phyloP scores from a whole-genome alignment of 2,113 vertebrate species.

The Eira barbara region DNA sequence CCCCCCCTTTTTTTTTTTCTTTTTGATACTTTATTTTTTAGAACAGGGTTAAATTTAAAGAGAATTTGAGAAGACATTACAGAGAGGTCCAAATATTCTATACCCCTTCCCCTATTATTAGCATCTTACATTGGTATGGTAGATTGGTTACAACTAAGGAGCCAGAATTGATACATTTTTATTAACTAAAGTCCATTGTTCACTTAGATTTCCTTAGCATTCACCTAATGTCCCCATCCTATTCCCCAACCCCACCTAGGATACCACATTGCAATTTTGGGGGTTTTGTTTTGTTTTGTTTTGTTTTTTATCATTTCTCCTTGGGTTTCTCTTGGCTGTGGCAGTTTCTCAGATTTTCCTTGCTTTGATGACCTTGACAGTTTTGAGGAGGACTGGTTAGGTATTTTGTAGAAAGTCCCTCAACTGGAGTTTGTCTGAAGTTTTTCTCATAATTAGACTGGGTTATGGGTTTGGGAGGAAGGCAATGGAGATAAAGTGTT shows the following conservation, averaged over 20 bases:
- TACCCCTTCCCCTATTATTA: neutral
- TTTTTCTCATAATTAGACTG: neutral
- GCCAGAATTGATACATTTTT: neutral
- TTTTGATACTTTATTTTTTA: neutral
- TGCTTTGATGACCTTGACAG: neutral
- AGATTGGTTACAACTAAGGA: neutral
- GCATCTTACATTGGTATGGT: neutral
- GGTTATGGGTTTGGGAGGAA: neutral
- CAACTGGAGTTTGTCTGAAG: neutral
- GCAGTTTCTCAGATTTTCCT: neutral
- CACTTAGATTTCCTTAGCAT: neutral
- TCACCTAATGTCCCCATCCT: neutral
- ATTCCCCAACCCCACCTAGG: neutral
- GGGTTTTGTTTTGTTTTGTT: neutral
- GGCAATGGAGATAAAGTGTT: neutral
- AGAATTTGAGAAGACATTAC: neutral
- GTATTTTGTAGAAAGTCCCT: neutral
- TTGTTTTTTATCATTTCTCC: fast-evolving
- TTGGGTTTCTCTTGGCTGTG: neutral
- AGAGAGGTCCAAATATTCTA: neutral
- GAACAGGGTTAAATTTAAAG: neutral
- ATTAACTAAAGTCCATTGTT: neutral
- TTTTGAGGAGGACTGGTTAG: neutral
- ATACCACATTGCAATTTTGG: neutral
- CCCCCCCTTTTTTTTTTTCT: neutral